Base-by-base conservation (phyloP, 2,888 invertebrate genomes). In the Tinea trinotella region DNA sequence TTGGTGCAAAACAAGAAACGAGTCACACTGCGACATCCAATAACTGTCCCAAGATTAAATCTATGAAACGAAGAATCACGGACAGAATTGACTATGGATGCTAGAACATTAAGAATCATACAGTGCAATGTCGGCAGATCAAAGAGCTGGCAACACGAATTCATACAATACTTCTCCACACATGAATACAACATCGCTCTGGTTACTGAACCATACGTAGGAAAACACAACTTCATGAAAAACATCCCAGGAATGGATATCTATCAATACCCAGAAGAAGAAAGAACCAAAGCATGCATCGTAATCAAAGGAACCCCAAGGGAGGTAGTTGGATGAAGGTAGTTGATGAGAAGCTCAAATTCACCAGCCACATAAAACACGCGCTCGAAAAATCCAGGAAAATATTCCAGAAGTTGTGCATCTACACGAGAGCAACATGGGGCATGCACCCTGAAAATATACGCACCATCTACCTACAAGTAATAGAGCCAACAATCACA, bases 151-250 rank as follows among this genome's bases (percentile, higher is more conserved):
- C 52, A 48, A 0, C 56, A 56, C 3, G 60, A 56, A 20, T 24
- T 56, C 7, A 2, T 19, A 0, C 17, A 9, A 10, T 49, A 55
- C 3, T 24, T 53, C 15, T 35, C 15, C 10, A 40, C 35, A 13
- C 3, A 46, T 9, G 13, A 55, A 9, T 20, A n/a, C 12, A 40
- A 55, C 10, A 54, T 59, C 0, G 56, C 44, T 7, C 40, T 58
- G 3, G n/a, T 59, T 1, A 53, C 54, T 17, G 58, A 61, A 54
- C 58, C 60, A 0, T 59, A 58, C 9, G 22, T 50, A 0, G 55
- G 50, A 0, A 53, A 55, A 0, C 1, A 2, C 7, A 44, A 18
- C 3, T 6, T 1, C 1, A 9, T 55, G 0, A 57, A 50, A 13
- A 2, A 53, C n/a, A 53, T 54, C 2, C 52, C 35, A 5, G 57